Evolutionary conservation across 2,797 vertebrate species (phyloP).

Genomic region (Mormyrops attenuatus): DNA sequence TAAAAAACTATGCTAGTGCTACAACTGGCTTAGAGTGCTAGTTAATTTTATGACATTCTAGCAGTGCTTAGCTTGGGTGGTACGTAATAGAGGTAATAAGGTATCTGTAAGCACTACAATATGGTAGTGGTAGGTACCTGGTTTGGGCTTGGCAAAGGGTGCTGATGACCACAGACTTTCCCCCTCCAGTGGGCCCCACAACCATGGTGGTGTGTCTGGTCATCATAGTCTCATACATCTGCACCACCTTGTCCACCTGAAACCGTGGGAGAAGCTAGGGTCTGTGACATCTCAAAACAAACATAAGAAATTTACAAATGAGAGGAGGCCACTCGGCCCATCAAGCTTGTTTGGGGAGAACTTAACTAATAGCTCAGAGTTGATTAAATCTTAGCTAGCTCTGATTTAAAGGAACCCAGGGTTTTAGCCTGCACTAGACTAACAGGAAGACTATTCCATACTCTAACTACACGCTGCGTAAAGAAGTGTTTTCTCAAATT

Average conservation of each 20-base stretch:
- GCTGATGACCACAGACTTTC: slow-evolving; percentile 94
- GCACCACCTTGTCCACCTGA: slow-evolving; percentile 96
- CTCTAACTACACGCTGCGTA: too few relatives aligned
- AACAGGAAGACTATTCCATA: too few relatives aligned
- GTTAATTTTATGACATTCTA: background rate
- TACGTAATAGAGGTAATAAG: background rate
- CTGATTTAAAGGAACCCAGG: too few relatives aligned
- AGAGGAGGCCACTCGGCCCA: too few relatives aligned
- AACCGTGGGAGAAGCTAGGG: slow-evolving; percentile 19
- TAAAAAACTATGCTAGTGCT: background rate
- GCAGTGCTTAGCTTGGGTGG: background rate
- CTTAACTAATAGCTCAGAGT: too few relatives aligned
- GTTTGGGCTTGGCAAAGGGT: slow-evolving; percentile 89
- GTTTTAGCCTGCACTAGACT: too few relatives aligned
- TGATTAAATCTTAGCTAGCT: too few relatives aligned
- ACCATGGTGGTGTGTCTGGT: slow-evolving; percentile 95
- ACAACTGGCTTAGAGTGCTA: background rate
- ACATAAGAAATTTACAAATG: too few relatives aligned
- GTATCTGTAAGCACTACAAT: background rate
- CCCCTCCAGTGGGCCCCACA: slow-evolving; percentile 92
- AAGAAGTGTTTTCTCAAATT: too few relatives aligned
- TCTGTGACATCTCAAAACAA: background rate
- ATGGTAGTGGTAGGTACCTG: slow-evolving; percentile 58
- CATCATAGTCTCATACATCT: slow-evolving; percentile 97
- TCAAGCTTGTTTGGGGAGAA: too few relatives aligned